phyloP scores from a whole-genome alignment of 2,888 invertebrate species.

The Drosophila putrida region DNA sequence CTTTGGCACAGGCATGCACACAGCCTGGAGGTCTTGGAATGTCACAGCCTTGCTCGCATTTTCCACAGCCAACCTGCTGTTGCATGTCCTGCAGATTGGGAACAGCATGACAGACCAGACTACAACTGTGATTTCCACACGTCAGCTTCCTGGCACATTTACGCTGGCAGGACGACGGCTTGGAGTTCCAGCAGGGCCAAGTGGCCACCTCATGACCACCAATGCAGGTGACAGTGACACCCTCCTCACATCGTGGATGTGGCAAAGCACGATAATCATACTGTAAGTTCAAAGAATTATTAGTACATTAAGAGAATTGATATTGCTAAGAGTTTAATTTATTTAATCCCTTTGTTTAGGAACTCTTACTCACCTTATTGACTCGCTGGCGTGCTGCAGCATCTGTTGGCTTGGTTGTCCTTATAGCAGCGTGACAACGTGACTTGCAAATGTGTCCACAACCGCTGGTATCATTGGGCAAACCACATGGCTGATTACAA shows the following conservation, averaged over 20 bases:
- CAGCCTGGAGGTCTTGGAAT: slow-evolving; percentile 91
- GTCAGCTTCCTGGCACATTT: slow-evolving; percentile 90
- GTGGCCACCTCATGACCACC: slow-evolving; percentile 90
- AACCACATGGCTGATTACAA: slow-evolving; percentile 91
- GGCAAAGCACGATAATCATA: slow-evolving; percentile 87
- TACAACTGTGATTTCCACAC: slow-evolving; percentile 93
- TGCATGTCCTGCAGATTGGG: slow-evolving; percentile 85
- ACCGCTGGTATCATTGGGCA: slow-evolving; percentile 83
- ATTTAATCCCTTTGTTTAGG: too few relatives aligned
- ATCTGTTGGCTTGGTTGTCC: slow-evolving; percentile 83
- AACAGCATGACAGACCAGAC: slow-evolving; percentile 90
- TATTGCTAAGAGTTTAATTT: too few relatives aligned
- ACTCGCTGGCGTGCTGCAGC: slow-evolving; percentile 21
- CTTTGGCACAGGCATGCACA: slow-evolving; percentile 89
- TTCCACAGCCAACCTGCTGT: slow-evolving; percentile 87
- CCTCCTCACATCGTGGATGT: slow-evolving; percentile 90
- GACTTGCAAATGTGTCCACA: slow-evolving; percentile 89
- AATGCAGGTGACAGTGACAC: slow-evolving; percentile 90
- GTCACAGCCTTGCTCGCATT: slow-evolving; percentile 88
- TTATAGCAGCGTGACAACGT: slow-evolving; percentile 91
- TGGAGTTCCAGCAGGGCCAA: slow-evolving; percentile 90
- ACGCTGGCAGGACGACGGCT: slow-evolving; percentile 91
- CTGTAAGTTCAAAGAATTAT: slow-evolving; percentile 45
- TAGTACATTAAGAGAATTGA: not conserved
- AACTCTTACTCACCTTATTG: slow-evolving; percentile 56